These are phyloP conservation scores for Tolypeutes matacus DNA, from an alignment of 2,797 vertebrate genomes.

Conservation along the genomic window DNA sequence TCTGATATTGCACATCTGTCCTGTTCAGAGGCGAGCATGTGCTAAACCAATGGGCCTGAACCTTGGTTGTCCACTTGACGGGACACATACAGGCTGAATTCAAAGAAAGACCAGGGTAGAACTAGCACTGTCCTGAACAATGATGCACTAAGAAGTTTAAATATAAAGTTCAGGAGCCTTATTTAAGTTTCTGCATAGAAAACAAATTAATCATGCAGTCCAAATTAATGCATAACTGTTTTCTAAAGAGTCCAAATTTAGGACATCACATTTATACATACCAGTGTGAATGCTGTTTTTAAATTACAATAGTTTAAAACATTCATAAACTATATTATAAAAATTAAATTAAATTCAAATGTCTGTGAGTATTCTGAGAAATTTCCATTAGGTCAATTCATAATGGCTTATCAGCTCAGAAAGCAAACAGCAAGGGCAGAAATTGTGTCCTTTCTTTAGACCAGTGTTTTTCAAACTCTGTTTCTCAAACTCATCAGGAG, in stretches of 20 bases:
- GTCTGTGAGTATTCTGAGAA: not conserved
- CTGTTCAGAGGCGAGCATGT: not conserved
- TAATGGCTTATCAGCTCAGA: not conserved
- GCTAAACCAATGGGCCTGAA: not conserved
- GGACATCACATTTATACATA: not conserved
- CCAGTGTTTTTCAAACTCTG: not conserved
- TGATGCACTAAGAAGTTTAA: not conserved
- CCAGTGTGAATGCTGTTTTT: not conserved
- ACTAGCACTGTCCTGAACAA: not conserved
- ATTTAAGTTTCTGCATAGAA: constrained; percentile 20
- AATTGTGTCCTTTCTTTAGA: not conserved
- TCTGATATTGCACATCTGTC: not conserved
- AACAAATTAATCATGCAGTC: not conserved
- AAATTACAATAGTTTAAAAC: not conserved
- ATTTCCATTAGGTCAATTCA: not conserved
- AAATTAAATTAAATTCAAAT: constrained; percentile 21
- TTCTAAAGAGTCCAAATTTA: not conserved
- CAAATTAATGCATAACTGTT: not conserved
- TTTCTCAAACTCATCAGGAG: not conserved
- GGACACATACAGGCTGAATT: not conserved
- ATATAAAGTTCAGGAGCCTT: not conserved
- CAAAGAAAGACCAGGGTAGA: not conserved
- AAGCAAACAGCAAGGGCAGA: not conserved
- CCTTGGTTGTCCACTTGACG: not conserved
- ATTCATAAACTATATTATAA: not conserved